Evolutionary conservation across 2,797 vertebrate species (phyloP), one percentile per base, ranked within the genome.

Genomic region (Kryptopterus vitreolus): DNA sequence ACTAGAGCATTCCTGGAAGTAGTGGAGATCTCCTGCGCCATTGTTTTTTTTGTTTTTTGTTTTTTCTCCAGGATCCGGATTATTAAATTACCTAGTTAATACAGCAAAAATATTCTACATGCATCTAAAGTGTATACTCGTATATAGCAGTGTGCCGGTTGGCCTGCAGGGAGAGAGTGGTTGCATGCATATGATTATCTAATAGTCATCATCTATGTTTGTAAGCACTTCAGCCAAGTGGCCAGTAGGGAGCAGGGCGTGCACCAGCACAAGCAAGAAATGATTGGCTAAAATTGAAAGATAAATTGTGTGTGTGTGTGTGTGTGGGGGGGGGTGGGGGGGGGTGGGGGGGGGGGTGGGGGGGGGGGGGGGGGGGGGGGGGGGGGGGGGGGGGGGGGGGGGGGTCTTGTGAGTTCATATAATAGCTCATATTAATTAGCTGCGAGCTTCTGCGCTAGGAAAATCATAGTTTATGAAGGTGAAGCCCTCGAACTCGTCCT

Each of bases 401-500:
- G 70, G 38, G 38, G 38, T 43, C 38, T 43, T 43, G 7, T 43
- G 38, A 58, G 69, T 62, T 62, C 33, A 62, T 79, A 35, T 11
- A 65, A 59, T 12, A 26, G 62, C 62, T 26, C 57, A 55, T 66
- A 22, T 68, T 55, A 52, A 78, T 78, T 78, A 69, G 46, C 77
- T 78, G 38, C 69, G 77, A 78, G 52, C 24, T 29, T 38, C 48
- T 57, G 53, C 4, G 20, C 31, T 33, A 35, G 90, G 88, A 89
- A 89, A 94, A 84, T 91, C 91, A 0, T 90, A 84, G 92, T 94
- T 94, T 90, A 93, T 92, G 92, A 92, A 94, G 90, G 91, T 91
- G 90, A 94, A 94, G 87, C 97, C 97, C 95, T 97, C 95, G 86
- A 99, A 99, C 94, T 99, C 98, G 91, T 97, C 94, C 91, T 99